Conservation (phyloP, 2,113 vertebrate genomes). For the Cygnus buccinator region DNA sequence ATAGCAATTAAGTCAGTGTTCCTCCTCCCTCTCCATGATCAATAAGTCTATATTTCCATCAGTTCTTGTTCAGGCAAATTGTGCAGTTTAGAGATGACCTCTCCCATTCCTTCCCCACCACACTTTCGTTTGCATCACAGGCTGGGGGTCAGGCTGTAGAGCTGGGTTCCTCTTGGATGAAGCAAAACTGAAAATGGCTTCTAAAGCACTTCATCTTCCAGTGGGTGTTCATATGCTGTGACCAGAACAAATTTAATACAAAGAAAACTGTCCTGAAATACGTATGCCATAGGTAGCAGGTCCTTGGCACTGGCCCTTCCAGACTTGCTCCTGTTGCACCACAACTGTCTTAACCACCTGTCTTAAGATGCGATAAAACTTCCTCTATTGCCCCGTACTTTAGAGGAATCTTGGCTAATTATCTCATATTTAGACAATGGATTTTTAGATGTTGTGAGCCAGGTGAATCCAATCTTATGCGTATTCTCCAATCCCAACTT, state of each 20-base stretch:
- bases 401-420: not conserved
- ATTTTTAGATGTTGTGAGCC: not conserved
- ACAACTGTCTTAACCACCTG: fast-evolving
- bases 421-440: not conserved
- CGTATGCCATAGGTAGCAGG: fast-evolving
- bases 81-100: not conserved
- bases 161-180: not conserved
- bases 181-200: not conserved
- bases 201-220: not conserved
- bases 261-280: not conserved
- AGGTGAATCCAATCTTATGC: not conserved
- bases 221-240: not conserved
- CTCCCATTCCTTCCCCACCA: not conserved
- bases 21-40: not conserved
- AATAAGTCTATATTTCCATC: not conserved
- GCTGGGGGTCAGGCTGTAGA: not conserved
- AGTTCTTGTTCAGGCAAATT: not conserved
- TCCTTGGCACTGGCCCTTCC: not conserved
- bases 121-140: fast-evolving
- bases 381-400: not conserved
- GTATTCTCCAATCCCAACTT: too few relatives aligned
- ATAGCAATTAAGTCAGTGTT: not conserved
- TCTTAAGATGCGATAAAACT: not conserved
- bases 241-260: not conserved
- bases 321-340: not conserved